Conservation (phyloP, 2,797 vertebrate species). For the Harpagifer antarcticus region DNA sequence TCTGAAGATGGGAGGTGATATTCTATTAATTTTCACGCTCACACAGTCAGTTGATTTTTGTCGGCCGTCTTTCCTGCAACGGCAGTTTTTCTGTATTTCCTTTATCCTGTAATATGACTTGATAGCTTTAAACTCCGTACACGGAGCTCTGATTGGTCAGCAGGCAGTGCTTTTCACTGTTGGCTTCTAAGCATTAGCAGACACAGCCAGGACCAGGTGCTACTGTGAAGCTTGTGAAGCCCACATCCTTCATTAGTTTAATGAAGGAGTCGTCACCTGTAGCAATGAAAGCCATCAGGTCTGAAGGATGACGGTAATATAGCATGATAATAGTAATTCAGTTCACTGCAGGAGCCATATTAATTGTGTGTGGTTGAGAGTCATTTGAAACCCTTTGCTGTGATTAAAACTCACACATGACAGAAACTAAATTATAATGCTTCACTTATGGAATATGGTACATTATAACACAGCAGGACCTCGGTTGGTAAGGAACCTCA, state of each 20-base stretch:
- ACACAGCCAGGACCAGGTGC: background rate
- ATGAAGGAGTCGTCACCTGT: slow-evolving; percentile 26
- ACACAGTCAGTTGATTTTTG: no score
- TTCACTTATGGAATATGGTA: background rate
- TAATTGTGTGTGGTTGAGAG: slow-evolving; percentile 26
- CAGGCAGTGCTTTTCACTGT: background rate
- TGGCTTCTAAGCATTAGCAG: background rate
- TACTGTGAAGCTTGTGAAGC: background rate
- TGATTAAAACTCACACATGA: slow-evolving; percentile 21
- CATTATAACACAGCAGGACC: slow-evolving; percentile 7
- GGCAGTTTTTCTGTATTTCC: no score
- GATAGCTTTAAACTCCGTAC: no score
- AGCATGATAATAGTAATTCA: slow-evolving; percentile 34
- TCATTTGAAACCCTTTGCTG: slow-evolving; percentile 18
- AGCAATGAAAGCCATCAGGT: slow-evolving; percentile 20
- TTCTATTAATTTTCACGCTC: no score
- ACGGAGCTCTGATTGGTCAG: no score
- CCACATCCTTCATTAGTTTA: slow-evolving; percentile 26
- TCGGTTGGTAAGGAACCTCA: background rate
- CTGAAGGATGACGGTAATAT: slow-evolving; percentile 40
- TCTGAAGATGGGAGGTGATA: no score
- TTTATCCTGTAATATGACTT: no score
- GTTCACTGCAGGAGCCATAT: slow-evolving; percentile 23
- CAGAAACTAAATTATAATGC: background rate
- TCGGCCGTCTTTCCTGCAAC: no score